These are phyloP conservation scores for Eupristina koningsbergeri DNA, from an alignment of 1,140 invertebrate genomes.

Conservation along the genomic window DNA sequence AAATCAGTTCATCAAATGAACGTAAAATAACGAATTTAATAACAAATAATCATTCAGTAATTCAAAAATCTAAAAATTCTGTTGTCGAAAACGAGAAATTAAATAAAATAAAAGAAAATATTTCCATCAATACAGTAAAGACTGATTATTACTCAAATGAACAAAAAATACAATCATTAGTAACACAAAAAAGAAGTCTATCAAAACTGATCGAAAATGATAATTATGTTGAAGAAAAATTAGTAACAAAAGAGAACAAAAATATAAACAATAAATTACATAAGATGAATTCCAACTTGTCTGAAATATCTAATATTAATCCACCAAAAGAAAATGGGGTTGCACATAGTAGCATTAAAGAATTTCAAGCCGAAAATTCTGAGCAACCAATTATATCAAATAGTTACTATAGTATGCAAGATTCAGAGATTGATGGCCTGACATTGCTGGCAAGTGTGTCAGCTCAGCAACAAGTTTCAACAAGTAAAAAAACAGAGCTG, in stretches of 20 bases:
- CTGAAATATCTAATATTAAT: neutral
- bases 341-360: neutral
- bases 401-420: conserved; percentile 19
- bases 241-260: neutral
- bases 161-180: conserved; percentile 32
- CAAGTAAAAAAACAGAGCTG: conserved; percentile 47
- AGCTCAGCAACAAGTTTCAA: conserved; percentile 37
- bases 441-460: conserved; percentile 68
- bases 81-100: neutral
- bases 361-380: neutral
- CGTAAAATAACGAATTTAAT: neutral
- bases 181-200: neutral
- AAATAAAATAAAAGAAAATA: neutral
- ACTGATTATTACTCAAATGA: conserved; percentile 38
- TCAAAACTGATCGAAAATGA: conserved; percentile 1
- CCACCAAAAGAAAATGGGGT: neutral
- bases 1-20: neutral
- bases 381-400: neutral
- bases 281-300: neutral
- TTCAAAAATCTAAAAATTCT: neutral
- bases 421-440: conserved; percentile 61
- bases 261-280: conserved; percentile 18
- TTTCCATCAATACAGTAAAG: conserved; percentile 9
- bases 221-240: neutral
- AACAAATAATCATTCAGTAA: neutral